phyloP scores from a whole-genome alignment of 2,797 vertebrate species.

The Knipowitschia caucasica region DNA sequence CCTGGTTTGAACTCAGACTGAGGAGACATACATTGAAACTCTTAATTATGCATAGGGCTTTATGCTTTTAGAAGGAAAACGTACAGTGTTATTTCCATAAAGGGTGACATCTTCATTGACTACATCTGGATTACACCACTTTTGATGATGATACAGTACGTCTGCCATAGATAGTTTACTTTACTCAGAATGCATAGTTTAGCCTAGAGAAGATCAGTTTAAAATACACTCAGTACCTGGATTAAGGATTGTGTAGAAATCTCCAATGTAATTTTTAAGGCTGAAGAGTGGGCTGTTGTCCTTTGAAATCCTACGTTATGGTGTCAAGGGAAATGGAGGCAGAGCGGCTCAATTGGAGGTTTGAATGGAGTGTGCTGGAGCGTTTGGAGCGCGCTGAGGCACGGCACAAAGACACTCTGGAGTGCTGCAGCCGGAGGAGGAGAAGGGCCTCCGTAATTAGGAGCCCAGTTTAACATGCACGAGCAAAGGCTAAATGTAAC shows the following conservation, averaged over 20 bases:
- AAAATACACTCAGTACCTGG: constrained; percentile 20
- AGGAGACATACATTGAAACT: constrained; percentile 39
- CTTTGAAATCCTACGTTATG: constrained; percentile 38
- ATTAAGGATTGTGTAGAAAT: constrained; percentile 36
- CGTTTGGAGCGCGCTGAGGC: constrained; percentile 29
- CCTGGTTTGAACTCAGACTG: constrained; percentile 41
- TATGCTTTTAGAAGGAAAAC: constrained; percentile 44
- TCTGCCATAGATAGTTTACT: constrained; percentile 10
- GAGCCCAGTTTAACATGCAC: constrained; percentile 27
- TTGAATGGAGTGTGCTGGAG: constrained; percentile 46
- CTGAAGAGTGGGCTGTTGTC: constrained; percentile 34
- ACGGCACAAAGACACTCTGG: constrained; percentile 35
- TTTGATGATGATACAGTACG: constrained; percentile 14
- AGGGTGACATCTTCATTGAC: constrained; percentile 52
- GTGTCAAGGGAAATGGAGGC: constrained; percentile 47
- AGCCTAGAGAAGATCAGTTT: constrained; percentile 18
- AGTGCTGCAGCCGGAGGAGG: constrained; percentile 24
- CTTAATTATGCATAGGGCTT: constrained; percentile 57
- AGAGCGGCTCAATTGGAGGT: constrained; percentile 43
- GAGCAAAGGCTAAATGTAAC: constrained; percentile 31
- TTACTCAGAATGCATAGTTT: constrained; percentile 14
- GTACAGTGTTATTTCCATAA: constrained; percentile 51
- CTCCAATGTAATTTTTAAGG: constrained; percentile 37
- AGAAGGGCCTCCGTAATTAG: constrained; percentile 50
- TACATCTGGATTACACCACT: constrained; percentile 34